Evolutionary conservation across 2,888 invertebrate genomes (phyloP), one percentile per base, ranked within the genome.

Genomic region (Andrena dorsata): DNA sequence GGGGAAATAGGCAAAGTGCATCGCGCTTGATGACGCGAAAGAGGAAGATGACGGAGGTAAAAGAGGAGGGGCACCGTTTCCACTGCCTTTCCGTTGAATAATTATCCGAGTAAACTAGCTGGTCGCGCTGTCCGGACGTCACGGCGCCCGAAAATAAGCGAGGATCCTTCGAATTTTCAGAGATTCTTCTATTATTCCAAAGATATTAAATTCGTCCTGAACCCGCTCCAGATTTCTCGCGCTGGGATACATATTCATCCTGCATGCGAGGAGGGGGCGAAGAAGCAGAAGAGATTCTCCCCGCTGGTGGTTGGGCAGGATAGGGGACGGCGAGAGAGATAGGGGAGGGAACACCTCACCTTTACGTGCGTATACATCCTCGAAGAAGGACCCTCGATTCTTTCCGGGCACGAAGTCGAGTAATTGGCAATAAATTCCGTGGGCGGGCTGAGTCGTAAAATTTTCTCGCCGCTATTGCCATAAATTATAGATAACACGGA

Each of bases 351-450:
- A 64, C 63, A 60, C 28, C 61, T 63, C 64, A 69, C 70, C 53
- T 84, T 80, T 70, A 83, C 81, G 83, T 65, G 81, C 82, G 82
- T 86, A 80, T 75, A 87, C 74, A 82, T 83, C 77, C 76, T 75
- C 56, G 78, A 47, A 47, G 75, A 56, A 60, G 77, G 76, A 73
- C 82, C 82, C 82, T 80, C 84, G 78, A 87, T 88, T 86, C 88
- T 88, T 88, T 88, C 88, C 86, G 80, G 83, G 88, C 88, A 88
- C 88, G 85, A 87, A 88, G 88, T 87, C 86, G 70, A 86, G 86
- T 88, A 88, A 87, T 87, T 88, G 88, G 88, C 88, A 84, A 88
- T 88, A 88, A 88, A 88, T 88, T 84, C 74, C 69, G 72, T 51
- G 56, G 61, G 84, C 80, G 75, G 84, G 72, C 72, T 72, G 80